Conservation (phyloP, 1,140 invertebrate species). For the Heliothis subflexa region DNA sequence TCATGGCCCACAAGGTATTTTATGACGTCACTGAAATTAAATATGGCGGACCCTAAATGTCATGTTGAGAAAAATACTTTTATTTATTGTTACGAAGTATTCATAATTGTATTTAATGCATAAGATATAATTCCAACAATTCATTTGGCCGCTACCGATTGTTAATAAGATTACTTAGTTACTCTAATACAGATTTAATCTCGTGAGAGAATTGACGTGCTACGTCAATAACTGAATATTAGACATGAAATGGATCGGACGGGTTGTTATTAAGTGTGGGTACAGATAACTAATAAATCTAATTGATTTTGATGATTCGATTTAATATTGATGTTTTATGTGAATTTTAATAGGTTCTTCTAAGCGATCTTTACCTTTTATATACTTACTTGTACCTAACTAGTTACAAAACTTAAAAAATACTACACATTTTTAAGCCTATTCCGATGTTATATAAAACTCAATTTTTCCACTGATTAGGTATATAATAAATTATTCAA, state of each 20-base stretch:
- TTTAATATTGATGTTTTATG: not conserved
- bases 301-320: not conserved
- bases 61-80: too few relatives aligned
- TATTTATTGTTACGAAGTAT: too few relatives aligned
- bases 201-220: not conserved
- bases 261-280: slow-evolving; percentile 4
- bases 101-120: too few relatives aligned
- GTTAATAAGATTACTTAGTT: slow-evolving; percentile 33
- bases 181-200: not conserved
- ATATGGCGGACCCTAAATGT: too few relatives aligned
- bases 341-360: not conserved
- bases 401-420: not conserved
- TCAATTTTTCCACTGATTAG: too few relatives aligned
- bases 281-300: not conserved
- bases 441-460: too few relatives aligned
- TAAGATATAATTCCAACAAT: slow-evolving; percentile 9
- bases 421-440: too few relatives aligned
- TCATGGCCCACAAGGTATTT: too few relatives aligned
- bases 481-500: too few relatives aligned
- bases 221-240: not conserved
- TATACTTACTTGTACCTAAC: not conserved
- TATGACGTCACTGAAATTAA: too few relatives aligned
- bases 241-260: not conserved
- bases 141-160: slow-evolving; percentile 19
- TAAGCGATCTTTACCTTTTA: not conserved